Conservation (phyloP, 2,888 invertebrate species). For the Andrena praecox region DNA sequence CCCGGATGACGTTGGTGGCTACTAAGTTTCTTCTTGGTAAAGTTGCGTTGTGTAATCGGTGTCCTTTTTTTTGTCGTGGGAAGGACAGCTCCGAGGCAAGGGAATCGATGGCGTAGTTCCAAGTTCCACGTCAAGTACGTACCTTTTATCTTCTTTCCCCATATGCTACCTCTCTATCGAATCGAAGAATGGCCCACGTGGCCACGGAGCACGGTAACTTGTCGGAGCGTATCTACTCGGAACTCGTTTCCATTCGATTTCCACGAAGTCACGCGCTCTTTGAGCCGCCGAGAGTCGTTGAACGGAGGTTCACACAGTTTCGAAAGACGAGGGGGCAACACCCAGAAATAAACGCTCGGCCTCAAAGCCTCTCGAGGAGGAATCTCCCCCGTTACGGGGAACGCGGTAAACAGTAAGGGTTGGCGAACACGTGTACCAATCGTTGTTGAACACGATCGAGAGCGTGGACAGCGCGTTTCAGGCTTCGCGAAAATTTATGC, state of each 20-base stretch:
- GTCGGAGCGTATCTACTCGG: constrained; percentile 3
- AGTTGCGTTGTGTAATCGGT: not conserved
- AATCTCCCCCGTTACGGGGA: constrained; percentile 36
- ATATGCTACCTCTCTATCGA: not conserved
- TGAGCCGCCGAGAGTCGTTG: constrained; percentile 17
- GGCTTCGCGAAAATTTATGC: constrained; percentile 32
- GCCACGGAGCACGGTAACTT: not conserved
- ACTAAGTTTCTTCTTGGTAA: not conserved
- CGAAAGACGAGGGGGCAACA: constrained; percentile 34
- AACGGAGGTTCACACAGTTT: constrained; percentile 32
- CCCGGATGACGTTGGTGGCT: not conserved
- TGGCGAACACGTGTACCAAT: constrained; percentile 63
- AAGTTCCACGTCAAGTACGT: not conserved
- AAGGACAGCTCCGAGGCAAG: no score
- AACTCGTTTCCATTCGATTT: constrained; percentile 41
- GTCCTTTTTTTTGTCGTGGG: not conserved
- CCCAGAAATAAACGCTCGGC: constrained; percentile 66
- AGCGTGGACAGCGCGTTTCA: constrained; percentile 23
- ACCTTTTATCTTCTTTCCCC: not conserved
- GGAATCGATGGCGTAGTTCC: not conserved
- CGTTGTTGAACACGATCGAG: not conserved
- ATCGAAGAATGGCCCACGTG: not conserved
- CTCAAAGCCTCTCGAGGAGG: constrained; percentile 19
- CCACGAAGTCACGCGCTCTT: constrained; percentile 29
- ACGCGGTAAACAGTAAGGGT: constrained; percentile 58